These are phyloP conservation scores for Anthophora plumipes DNA, from an alignment of 2,888 invertebrate genomes.

Conservation along the genomic window DNA sequence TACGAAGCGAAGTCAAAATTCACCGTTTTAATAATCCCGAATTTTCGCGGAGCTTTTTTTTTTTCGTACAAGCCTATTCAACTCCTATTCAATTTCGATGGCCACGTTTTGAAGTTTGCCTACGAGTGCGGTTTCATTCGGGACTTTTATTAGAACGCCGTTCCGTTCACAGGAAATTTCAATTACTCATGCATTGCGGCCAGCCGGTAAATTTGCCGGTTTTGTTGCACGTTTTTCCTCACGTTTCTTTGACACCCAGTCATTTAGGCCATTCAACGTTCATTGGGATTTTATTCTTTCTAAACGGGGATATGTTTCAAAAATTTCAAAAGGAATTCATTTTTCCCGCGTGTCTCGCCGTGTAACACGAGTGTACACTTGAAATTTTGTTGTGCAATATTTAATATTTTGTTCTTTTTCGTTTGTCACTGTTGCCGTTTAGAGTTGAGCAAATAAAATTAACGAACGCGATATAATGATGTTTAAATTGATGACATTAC, in stretches of 20 bases:
- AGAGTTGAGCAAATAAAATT: too few relatives aligned
- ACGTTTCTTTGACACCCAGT: not conserved
- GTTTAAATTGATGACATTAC: too few relatives aligned
- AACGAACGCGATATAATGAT: too few relatives aligned
- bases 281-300: not conserved
- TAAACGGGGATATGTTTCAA: not conserved
- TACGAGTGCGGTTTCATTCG: not conserved
- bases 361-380: too few relatives aligned
- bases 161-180: slow-evolving; percentile 18
- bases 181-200: slow-evolving; percentile 7
- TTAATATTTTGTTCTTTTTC: too few relatives aligned
- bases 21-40: slow-evolving; percentile 10
- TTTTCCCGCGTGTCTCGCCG: too few relatives aligned
- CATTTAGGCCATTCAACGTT: not conserved
- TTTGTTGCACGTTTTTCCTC: not conserved
- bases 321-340: not conserved
- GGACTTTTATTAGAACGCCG: slow-evolving; percentile 8
- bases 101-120: slow-evolving; percentile 10
- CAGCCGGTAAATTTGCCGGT: slow-evolving; percentile 5
- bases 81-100: slow-evolving; percentile 19
- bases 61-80: not conserved
- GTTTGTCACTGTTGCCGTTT: too few relatives aligned
- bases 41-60: not conserved
- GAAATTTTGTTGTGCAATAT: too few relatives aligned
- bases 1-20: too few relatives aligned